A percentile compares a stretch with the other conserved stretches of the same genome.
These are phyloP conservation scores for Nipponacmea schrenckii DNA, from an alignment of 2,888 invertebrate species.

Conservation along the genomic window DNA sequence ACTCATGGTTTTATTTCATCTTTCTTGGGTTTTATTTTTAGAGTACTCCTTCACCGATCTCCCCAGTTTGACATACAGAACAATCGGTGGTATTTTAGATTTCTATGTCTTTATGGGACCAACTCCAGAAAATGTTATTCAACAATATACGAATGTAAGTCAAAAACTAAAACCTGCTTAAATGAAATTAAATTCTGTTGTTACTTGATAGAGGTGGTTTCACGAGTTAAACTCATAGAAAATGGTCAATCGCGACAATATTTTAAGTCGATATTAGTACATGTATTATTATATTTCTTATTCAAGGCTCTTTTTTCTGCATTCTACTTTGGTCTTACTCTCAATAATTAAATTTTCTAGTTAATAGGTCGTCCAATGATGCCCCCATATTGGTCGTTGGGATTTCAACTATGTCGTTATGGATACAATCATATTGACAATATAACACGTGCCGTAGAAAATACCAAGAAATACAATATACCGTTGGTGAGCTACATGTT, in stretches of 20 bases:
- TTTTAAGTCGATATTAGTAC: too few relatives aligned
- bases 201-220: too few relatives aligned
- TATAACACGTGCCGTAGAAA: constrained; percentile 56
- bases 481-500: constrained; percentile 53
- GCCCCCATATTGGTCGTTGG: constrained; percentile 89
- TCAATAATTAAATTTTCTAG: constrained; percentile 33
- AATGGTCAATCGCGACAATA: too few relatives aligned
- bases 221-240: too few relatives aligned
- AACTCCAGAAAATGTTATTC: constrained; percentile 73
- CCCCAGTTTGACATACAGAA: constrained; percentile 84
- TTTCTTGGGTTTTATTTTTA: constrained; percentile 33
- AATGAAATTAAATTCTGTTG: too few relatives aligned
- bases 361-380: constrained; percentile 80
- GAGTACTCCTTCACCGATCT: constrained; percentile 71
- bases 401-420: constrained; percentile 86
- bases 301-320: too few relatives aligned
- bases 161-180: neutral
- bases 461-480: constrained; percentile 57
- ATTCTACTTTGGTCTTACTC: too few relatives aligned
- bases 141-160: constrained; percentile 62
- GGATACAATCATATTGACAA: constrained; percentile 62
- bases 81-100: constrained; percentile 84
- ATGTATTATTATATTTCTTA: too few relatives aligned
- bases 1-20: too few relatives aligned
- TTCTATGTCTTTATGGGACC: constrained; percentile 84